These are phyloP conservation scores for Tricholaema leucomelas DNA, from an alignment of 2,113 vertebrate species.

Conservation along the genomic window DNA sequence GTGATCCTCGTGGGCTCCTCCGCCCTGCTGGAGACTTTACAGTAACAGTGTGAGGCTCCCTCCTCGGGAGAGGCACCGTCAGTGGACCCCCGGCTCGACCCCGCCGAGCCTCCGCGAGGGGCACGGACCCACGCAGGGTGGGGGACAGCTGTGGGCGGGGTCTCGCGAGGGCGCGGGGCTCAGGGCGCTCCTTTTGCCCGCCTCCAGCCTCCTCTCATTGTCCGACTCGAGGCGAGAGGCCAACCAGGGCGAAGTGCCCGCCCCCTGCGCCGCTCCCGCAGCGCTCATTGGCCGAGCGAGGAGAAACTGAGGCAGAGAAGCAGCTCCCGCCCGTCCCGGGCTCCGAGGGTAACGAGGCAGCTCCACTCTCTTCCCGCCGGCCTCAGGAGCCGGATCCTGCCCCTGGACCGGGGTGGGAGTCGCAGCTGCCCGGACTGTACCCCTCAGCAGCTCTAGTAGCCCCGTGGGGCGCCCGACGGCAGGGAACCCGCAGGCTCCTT, in stretches of 20 bases:
- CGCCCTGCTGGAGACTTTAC: fast-evolving
- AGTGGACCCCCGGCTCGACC: too few species aligned
- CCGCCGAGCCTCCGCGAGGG: not conserved
- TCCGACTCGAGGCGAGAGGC: not conserved
- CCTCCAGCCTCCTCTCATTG: not conserved
- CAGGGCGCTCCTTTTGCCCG: fast-evolving
- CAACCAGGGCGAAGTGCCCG: not conserved
- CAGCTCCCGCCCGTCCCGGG: not conserved
- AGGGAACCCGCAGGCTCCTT: not conserved
- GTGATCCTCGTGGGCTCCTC: fast-evolving
- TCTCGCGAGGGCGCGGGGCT: not conserved
- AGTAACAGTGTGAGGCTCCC: not conserved
- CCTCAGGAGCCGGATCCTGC: not conserved
- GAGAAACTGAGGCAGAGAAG: slow-evolving; percentile 50
- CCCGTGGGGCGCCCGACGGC: not conserved
- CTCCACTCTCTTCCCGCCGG: not conserved
- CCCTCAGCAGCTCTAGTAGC: not conserved
- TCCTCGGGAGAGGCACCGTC: too few species aligned
- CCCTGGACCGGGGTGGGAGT: not conserved
- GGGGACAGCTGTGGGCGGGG: not conserved
- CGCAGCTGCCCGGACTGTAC: not conserved
- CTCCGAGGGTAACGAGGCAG: not conserved
- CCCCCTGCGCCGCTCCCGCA: not conserved
- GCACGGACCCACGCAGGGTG: not conserved
- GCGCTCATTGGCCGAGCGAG: not conserved